Percentiles rank a stretch among this genome's conserved stretches.
Evolutionary conservation across 2,113 vertebrate species (phyloP).

Genomic region (Phalacrocorax carbo): DNA sequence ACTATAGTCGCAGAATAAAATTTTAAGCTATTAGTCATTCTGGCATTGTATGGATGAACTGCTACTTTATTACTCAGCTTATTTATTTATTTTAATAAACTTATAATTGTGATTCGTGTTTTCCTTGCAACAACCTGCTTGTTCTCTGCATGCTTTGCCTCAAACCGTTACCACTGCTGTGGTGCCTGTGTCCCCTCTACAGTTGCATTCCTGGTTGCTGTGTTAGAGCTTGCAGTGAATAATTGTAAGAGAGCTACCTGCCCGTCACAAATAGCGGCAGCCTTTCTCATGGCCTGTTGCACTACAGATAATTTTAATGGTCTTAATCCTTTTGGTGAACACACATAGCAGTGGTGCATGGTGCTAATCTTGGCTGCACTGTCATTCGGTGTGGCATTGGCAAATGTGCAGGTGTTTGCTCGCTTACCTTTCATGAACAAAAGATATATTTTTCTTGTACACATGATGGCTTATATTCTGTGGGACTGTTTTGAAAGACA

Average conservation of each 20-base stretch:
- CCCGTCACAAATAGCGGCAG: accelerated
- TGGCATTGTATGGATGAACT: not conserved
- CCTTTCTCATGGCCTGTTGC: not conserved
- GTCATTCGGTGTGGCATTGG: accelerated
- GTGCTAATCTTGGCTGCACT: not conserved
- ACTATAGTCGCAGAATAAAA: not conserved
- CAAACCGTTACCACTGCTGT: accelerated
- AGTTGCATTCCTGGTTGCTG: not conserved
- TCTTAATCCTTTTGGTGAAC: not conserved
- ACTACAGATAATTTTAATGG: not conserved
- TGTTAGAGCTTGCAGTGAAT: not conserved
- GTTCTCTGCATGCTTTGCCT: not conserved
- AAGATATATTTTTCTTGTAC: not conserved
- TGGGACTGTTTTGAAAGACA: not conserved
- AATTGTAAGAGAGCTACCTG: not conserved
- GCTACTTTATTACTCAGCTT: not conserved
- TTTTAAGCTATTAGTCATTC: conserved; percentile 11
- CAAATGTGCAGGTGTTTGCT: not conserved
- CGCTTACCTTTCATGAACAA: not conserved
- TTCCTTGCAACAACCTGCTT: not conserved
- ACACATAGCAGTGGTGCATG: not conserved
- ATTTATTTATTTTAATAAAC: not conserved
- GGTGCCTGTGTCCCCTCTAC: not conserved
- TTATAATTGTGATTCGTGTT: not conserved
- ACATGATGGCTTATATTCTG: not conserved